A percentile compares a stretch with the other conserved stretches of the same genome.
phyloP scores from a whole-genome alignment of 2,113 vertebrate genomes.

The Notarius lentiginosus region DNA sequence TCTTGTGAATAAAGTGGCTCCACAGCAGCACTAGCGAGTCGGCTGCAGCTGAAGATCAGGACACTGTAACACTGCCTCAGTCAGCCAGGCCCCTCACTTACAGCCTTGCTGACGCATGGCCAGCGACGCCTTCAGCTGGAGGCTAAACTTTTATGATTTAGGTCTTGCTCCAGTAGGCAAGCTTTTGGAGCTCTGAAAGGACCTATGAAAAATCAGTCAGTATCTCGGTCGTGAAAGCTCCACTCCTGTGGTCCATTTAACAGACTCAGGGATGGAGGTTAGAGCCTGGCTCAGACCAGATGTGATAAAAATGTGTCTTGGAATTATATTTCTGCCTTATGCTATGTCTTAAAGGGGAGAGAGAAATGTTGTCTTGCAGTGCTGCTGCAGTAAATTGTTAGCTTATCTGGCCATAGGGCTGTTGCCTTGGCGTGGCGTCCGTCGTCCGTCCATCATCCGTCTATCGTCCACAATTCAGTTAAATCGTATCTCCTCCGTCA shows the following conservation, averaged over 20 bases:
- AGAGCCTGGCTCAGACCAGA: slow-evolving; percentile 21
- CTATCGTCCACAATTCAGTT: no score
- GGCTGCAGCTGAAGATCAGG: neutral
- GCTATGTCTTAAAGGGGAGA: neutral
- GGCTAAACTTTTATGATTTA: slow-evolving; percentile 46
- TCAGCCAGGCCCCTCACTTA: slow-evolving; percentile 23
- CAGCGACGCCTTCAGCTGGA: slow-evolving; percentile 31
- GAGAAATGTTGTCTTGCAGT: neutral
- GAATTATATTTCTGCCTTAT: slow-evolving; percentile 27
- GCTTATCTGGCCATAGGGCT: no score
- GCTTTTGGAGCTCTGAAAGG: slow-evolving; percentile 36
- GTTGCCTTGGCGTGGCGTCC: no score
- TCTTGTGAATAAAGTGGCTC: slow-evolving; percentile 19
- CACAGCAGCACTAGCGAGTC: neutral
- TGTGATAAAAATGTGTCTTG: slow-evolving; percentile 42
- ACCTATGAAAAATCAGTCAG: slow-evolving; percentile 47
- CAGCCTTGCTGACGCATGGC: slow-evolving; percentile 27
- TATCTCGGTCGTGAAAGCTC: slow-evolving; percentile 33
- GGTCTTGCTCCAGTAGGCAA: slow-evolving; percentile 29
- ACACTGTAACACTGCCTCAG: slow-evolving; percentile 7
- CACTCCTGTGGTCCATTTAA: slow-evolving; percentile 36
- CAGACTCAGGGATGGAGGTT: slow-evolving; percentile 10
- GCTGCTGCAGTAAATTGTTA: neutral
- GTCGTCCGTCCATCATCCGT: no score
- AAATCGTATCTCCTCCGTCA: no score